Evolutionary conservation across 2,888 invertebrate genomes (phyloP).

Genomic region (Ormyrus labotus): DNA sequence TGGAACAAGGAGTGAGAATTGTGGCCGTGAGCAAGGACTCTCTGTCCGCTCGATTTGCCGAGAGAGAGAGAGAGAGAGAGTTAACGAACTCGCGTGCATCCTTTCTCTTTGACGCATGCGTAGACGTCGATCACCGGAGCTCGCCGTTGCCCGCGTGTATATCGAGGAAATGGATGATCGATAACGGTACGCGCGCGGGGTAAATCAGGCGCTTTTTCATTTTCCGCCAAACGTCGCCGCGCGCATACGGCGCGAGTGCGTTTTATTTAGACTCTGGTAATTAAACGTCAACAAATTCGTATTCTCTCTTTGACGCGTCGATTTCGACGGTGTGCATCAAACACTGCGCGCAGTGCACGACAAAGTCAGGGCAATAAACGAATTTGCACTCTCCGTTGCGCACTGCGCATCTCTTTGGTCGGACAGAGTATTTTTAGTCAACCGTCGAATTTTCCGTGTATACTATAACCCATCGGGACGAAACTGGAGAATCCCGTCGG

Average conservation of each 20-base stretch:
- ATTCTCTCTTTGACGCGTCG: too few species aligned
- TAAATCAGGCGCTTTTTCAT: conserved; percentile 2
- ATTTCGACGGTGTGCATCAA: too few species aligned
- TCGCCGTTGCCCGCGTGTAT: background rate
- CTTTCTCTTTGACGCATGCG: conserved; percentile 42
- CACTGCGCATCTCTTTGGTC: too few species aligned
- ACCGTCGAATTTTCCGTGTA: background rate
- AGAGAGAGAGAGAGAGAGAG: conserved; percentile 17
- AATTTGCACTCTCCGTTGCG: too few species aligned
- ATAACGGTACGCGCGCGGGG: background rate
- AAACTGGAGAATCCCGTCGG: background rate
- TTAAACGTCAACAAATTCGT: too few species aligned
- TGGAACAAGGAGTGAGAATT: background rate
- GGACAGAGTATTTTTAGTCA: conserved; percentile 9
- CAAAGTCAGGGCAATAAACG: too few species aligned
- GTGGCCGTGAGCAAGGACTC: conserved; percentile 49
- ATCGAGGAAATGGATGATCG: background rate
- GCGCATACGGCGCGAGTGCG: too few species aligned
- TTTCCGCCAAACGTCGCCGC: too few species aligned
- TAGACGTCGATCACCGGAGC: background rate
- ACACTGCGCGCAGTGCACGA: too few species aligned
- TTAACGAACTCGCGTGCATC: conserved; percentile 43
- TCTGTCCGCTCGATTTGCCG: background rate
- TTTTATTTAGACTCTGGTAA: too few species aligned
- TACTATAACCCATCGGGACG: background rate